These are phyloP conservation scores for Hydraecia micacea DNA, from an alignment of 2,888 invertebrate genomes.

Conservation along the genomic window DNA sequence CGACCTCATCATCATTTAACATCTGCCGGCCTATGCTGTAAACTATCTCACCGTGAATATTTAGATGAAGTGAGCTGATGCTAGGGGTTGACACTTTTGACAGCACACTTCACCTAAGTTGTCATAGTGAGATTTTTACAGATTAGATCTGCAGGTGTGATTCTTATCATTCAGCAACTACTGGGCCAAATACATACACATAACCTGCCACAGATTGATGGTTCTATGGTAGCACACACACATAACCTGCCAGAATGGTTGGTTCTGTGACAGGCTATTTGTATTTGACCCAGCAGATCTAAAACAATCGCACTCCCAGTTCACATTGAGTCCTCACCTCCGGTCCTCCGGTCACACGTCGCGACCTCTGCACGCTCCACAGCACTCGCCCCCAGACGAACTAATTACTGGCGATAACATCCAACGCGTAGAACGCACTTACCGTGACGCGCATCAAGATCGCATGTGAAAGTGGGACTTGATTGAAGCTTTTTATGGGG, in stretches of 20 bases:
- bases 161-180: background rate
- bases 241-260: background rate
- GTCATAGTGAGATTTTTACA: too few species aligned
- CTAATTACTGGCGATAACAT: conserved; percentile 77
- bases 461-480: conserved; percentile 72
- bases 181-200: background rate
- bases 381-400: conserved; percentile 74
- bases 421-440: conserved; percentile 64
- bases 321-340: conserved; percentile 41
- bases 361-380: conserved; percentile 74
- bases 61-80: too few species aligned
- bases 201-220: background rate
- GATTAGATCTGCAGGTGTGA: too few species aligned
- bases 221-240: background rate
- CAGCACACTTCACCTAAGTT: too few species aligned
- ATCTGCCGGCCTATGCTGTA: too few species aligned
- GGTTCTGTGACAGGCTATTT: background rate
- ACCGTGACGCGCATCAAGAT: conserved; percentile 77
- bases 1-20: too few species aligned
- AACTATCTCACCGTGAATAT: too few species aligned
- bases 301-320: conserved; percentile 18
- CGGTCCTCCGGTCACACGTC: conserved; percentile 51
- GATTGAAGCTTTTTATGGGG: conserved; percentile 62
- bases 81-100: too few species aligned
- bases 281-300: conserved; percentile 5